Evolutionary conservation across 2,797 vertebrate species (phyloP).

Genomic region (Parotocinclus haroldoi): DNA sequence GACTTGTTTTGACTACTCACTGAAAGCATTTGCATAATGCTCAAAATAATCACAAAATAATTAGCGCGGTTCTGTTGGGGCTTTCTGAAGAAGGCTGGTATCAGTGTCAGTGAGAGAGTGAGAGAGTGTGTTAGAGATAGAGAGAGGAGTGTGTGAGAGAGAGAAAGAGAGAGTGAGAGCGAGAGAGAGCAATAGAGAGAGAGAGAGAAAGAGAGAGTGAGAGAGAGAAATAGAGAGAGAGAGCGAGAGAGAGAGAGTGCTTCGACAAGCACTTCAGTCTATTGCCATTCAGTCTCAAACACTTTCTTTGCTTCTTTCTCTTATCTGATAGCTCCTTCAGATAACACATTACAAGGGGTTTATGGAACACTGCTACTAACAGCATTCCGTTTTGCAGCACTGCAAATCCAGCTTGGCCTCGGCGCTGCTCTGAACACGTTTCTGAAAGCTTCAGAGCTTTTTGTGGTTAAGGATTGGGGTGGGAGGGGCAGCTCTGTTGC

Average conservation of each 20-base stretch:
- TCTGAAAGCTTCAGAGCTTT: too few relatives aligned
- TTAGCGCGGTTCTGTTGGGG: constrained; percentile 40
- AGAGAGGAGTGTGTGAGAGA: background rate
- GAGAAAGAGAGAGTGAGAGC: constrained; percentile 16
- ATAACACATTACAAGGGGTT: too few relatives aligned
- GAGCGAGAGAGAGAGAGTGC: constrained; percentile 19
- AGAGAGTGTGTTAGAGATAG: too few relatives aligned
- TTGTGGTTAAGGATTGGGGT: too few relatives aligned
- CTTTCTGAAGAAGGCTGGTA: constrained; percentile 43
- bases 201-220: background rate
- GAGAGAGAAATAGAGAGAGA: too few relatives aligned
- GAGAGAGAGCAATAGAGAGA: too few relatives aligned
- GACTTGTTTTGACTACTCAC: constrained; percentile 44
- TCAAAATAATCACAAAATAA: constrained; percentile 51
- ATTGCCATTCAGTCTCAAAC: constrained; percentile 15
- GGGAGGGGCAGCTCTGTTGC: too few relatives aligned
- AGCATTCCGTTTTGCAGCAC: too few relatives aligned
- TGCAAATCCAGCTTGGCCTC: too few relatives aligned
- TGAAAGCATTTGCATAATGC: constrained; percentile 47
- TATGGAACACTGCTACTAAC: too few relatives aligned
- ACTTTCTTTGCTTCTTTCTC: background rate
- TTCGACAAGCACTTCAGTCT: constrained; percentile 3
- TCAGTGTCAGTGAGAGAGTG: background rate
- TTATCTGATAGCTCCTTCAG: constrained; percentile 4
- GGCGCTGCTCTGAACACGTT: too few relatives aligned